Conservation (phyloP, 1,140 invertebrate genomes). For the Rhyacophila brunnea region DNA sequence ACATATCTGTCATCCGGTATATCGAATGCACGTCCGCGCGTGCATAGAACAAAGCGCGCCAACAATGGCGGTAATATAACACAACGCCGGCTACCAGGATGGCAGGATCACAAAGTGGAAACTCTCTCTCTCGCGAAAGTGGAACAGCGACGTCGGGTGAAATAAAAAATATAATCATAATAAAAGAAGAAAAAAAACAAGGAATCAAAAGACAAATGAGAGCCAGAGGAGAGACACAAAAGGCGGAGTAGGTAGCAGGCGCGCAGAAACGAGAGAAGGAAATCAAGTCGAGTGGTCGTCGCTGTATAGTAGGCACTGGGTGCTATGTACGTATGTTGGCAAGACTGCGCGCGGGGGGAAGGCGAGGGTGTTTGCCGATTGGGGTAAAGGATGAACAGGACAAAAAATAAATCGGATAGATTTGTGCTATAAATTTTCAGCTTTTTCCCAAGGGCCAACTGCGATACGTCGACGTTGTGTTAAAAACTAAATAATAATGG, state of each 20-base stretch:
- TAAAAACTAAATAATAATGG: no score
- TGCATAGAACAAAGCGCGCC: slow-evolving; percentile 28
- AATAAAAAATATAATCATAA: slow-evolving; percentile 17
- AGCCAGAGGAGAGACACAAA: slow-evolving; percentile 31
- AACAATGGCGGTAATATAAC: slow-evolving; percentile 8
- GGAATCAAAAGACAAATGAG: slow-evolving; percentile 36
- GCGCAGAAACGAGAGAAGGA: slow-evolving; percentile 12
- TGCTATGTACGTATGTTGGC: no score
- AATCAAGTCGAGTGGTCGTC: slow-evolving; percentile 31
- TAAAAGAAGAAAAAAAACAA: slow-evolving; percentile 20
- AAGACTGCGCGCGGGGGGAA: neutral
- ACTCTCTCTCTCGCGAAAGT: slow-evolving; percentile 25
- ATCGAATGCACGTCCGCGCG: slow-evolving; percentile 14
- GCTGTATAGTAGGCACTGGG: no score
- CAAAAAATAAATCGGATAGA: no score
- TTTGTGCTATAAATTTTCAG: no score
- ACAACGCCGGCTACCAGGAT: slow-evolving; percentile 7
- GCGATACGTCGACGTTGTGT: no score
- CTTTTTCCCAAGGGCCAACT: no score
- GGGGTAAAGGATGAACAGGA: no score
- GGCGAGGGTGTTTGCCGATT: neutral
- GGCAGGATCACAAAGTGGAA: slow-evolving; percentile 26
- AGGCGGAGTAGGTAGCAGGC: slow-evolving; percentile 21
- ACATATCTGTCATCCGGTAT: slow-evolving; percentile 24
- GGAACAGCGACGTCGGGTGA: slow-evolving; percentile 22